These are phyloP conservation scores for Escarpia spicata DNA, from an alignment of 2,888 invertebrate genomes.

Conservation along the genomic window DNA sequence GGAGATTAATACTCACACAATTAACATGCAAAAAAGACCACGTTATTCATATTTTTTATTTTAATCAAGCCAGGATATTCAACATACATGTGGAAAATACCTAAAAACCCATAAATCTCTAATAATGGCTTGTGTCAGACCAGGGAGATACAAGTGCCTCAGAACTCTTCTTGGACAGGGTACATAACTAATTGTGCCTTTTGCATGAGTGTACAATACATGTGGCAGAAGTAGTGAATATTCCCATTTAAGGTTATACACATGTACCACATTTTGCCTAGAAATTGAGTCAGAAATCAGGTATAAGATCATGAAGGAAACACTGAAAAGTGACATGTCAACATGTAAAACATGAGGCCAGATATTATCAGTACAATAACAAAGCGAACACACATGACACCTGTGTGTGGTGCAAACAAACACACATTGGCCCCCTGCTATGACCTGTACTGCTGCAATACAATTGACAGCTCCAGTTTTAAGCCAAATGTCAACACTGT, in stretches of 20 bases:
- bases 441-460: background rate
- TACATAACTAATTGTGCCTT: too few relatives aligned
- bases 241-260: background rate
- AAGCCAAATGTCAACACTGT: background rate
- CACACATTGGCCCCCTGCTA: background rate
- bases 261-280: background rate
- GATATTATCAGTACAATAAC: background rate
- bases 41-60: background rate
- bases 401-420: background rate
- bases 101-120: background rate
- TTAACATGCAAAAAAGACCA: background rate
- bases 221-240: background rate
- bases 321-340: background rate
- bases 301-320: background rate
- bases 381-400: background rate
- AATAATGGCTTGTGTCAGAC: background rate
- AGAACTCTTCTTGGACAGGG: background rate
- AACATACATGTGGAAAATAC: background rate
- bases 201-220: too few relatives aligned
- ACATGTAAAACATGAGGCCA: background rate
- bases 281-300: background rate
- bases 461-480: background rate
- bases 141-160: background rate
- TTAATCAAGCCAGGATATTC: background rate
- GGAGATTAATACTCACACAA: background rate